A percentile compares a stretch with the other conserved stretches of the same genome.
These are phyloP conservation scores for Rhingia rostrata DNA, from an alignment of 2,888 invertebrate genomes.

Conservation along the genomic window DNA sequence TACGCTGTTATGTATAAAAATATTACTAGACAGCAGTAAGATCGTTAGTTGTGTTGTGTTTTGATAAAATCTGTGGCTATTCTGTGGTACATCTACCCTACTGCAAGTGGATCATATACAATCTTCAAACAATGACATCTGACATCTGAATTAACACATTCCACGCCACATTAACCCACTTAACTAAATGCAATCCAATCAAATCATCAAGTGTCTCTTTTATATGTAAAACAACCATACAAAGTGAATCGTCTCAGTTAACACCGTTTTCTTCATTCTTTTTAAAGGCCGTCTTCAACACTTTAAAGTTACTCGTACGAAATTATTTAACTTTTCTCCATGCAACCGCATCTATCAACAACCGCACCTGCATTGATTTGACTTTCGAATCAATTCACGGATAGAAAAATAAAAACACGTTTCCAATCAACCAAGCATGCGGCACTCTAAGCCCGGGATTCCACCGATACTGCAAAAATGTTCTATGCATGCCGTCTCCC, in stretches of 20 bases:
- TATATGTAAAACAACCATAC: not conserved
- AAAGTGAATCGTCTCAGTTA: constrained; percentile 13
- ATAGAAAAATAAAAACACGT: constrained; percentile 15
- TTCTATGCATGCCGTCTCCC: not conserved
- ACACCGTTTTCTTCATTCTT: not conserved
- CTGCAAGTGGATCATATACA: no score
- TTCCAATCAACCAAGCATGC: constrained; percentile 40
- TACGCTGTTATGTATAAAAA: no score
- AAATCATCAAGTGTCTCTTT: not conserved
- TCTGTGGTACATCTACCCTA: not conserved
- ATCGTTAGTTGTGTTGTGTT: no score
- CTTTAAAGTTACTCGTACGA: not conserved
- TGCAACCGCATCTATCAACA: constrained; percentile 17
- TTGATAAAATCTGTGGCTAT: no score
- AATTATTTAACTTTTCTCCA: not conserved
- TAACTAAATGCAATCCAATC: not conserved
- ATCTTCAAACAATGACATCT: not conserved
- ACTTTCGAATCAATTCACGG: constrained; percentile 33
- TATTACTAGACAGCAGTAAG: no score
- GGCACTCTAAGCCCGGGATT: constrained; percentile 22
- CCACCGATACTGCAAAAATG: constrained; percentile 28
- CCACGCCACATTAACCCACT: not conserved
- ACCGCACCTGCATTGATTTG: constrained; percentile 47
- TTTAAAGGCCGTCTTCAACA: not conserved
- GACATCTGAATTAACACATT: not conserved